Evolutionary conservation across 2,113 vertebrate genomes (phyloP), one percentile per base, ranked within the genome.

Genomic region (Austrofundulus limnaeus): DNA sequence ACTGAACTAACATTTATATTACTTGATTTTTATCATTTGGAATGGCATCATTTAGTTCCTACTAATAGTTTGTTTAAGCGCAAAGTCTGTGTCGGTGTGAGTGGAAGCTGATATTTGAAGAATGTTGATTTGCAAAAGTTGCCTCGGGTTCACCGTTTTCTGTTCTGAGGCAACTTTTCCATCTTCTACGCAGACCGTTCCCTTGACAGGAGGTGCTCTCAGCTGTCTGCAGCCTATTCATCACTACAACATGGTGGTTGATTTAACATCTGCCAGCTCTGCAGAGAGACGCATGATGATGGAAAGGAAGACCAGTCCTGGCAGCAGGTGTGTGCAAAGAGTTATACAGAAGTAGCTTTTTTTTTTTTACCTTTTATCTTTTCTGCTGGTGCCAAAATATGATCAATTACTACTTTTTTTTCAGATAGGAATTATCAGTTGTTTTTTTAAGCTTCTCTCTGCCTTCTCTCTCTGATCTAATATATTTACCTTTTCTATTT

Each of bases 211-310:
- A 57, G 66, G 38, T 64, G 68, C 75, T 84, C 78, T 63, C 57
- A 64, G 77, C 78, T 87, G 85, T 90, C 84, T 41, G 2, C 84
- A 81, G 76, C 55, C 85, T 69, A 89, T 88, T 84, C 75, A 84
- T 90, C 86, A 91, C 72, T 41, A 47, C 72, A 69, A 73, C 77
- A 61, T 60, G 55, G 52, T 11, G 74, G 61, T 72, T 85, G 80
- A 75, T 80, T 83, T 72, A 24, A 74, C 61, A 81, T 87, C 78
- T 86, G 75, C 64, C 24, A 52, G 50, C 69, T 47, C 60, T 34
- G 62, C 50, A 24, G 47, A 61, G 39, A 71, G 37, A 69, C 51
- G 46, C 17, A 70, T 76, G 86, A 75, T 80, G 83, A 90, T 55
- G 66, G 84, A 84, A 66, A 61, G 10, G 61, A 70, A 51, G 14